Base-by-base conservation (phyloP, 2,888 invertebrate genomes). In the Callimorpha dominula region DNA sequence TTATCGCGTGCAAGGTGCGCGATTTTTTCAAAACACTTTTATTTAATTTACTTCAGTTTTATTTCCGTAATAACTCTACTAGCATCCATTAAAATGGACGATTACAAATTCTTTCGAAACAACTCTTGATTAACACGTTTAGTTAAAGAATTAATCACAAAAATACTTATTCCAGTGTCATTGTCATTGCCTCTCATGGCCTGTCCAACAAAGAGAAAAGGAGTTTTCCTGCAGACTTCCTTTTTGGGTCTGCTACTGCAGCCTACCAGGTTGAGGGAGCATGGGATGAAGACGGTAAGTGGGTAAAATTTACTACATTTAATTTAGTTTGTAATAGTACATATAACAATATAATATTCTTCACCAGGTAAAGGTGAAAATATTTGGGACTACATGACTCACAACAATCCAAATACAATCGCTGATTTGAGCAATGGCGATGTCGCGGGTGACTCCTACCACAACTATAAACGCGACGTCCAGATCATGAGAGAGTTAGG, bases 381-480 rank as follows among this genome's bases (percentile, higher is more conserved):
- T 49, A 91, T 93, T 42, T 92, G 93, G 93, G 93, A 93, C 68
- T 79, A 83, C 72, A 79, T 91, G 83, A 88, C 88, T 11, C 93
- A 92, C 75, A 89, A 75, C 6, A 81, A 85, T 15, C 91, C 91
- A 0, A 69, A 78, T 1, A 82, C 88, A 1, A 89, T 92, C 65
- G 79, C 72, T 62, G 92, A 91, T 54, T 46, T 66, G 11, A 94
- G 94, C 71, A 97, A 96, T 77, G 97, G 96, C 0, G 97, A 97
- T 82, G 85, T 96, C 1, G 94, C 97, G 0, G 93, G 96, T 9
- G 96, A 97, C 82, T 92, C 95, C 63, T 96, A 97, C 84, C 94
- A 97, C 87, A 96, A 96, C 82, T 97, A 96, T 87, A 94, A 96
- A 80, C 96, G 97, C n/a, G 96, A 96, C 81, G 93, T 96, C 0